Conservation (phyloP, 2,113 vertebrate species). For the Thryonomys swinderianus region DNA sequence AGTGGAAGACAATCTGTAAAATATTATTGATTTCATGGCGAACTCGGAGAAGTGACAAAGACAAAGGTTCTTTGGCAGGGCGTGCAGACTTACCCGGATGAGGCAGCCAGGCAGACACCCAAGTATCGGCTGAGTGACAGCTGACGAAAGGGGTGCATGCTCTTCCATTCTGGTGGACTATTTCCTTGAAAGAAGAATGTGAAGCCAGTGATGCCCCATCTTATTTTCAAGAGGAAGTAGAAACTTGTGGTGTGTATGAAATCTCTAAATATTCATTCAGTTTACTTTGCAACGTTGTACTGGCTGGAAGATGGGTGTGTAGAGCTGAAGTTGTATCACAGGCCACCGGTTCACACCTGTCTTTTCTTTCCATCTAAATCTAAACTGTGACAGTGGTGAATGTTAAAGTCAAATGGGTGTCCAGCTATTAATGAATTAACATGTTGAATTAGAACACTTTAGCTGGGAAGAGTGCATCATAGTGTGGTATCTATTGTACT, state of each 20-base stretch:
- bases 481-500: not conserved
- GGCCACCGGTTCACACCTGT: not conserved
- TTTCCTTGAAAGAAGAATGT: not conserved
- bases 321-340: not conserved
- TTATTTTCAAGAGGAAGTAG: not conserved
- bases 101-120: not conserved
- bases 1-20: slow-evolving; percentile 61
- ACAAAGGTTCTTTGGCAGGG: not conserved
- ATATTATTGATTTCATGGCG: slow-evolving; percentile 59
- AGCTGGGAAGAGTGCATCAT: not conserved
- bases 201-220: not conserved
- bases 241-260: not conserved
- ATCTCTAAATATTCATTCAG: not conserved
- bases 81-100: not conserved
- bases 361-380: not conserved
- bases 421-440: not conserved
- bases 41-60: slow-evolving; percentile 41
- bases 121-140: too few species aligned
- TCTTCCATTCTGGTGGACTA: not conserved
- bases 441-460: not conserved
- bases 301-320: not conserved
- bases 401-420: slow-evolving; percentile 20
- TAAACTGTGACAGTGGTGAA: not conserved
- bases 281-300: not conserved
- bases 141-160: too few species aligned